Conservation (phyloP, 2,888 invertebrate species). For the Eledona agricola region DNA sequence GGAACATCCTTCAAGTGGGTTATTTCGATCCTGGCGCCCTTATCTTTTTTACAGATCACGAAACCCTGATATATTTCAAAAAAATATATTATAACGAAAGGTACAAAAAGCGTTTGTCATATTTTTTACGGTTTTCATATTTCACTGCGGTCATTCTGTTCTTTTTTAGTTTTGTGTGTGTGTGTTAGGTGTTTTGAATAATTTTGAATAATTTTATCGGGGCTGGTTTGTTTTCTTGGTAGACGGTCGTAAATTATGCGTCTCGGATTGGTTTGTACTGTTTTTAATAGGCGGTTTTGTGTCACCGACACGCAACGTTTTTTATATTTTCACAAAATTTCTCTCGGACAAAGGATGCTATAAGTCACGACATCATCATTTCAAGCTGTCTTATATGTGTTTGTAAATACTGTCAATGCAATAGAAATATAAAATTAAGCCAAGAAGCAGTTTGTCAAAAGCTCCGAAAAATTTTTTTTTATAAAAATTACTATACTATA, state of each 20-base stretch:
- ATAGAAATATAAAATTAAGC: no score
- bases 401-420: no score
- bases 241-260: slow-evolving; percentile 48
- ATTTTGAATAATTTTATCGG: slow-evolving; percentile 60
- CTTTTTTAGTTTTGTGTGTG: slow-evolving; percentile 41
- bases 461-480: no score
- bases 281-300: slow-evolving; percentile 43
- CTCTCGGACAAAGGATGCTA: no score
- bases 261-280: slow-evolving; percentile 44
- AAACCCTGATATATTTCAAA: slow-evolving; percentile 58
- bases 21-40: slow-evolving; percentile 52
- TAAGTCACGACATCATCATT: no score
- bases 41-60: slow-evolving; percentile 52
- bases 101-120: slow-evolving; percentile 60
- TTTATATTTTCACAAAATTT: slow-evolving; percentile 23
- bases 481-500: no score
- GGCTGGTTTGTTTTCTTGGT: slow-evolving; percentile 52
- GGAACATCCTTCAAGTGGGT: slow-evolving; percentile 37
- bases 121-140: slow-evolving; percentile 62
- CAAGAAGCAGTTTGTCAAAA: no score
- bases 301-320: slow-evolving; percentile 21
- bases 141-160: slow-evolving; percentile 52
- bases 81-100: slow-evolving; percentile 58
- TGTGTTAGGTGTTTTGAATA: slow-evolving; percentile 57
- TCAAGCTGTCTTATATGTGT: no score